These are phyloP conservation scores for Psilanteris sp. DNA, from an alignment of 1,140 invertebrate species.

Conservation along the genomic window DNA sequence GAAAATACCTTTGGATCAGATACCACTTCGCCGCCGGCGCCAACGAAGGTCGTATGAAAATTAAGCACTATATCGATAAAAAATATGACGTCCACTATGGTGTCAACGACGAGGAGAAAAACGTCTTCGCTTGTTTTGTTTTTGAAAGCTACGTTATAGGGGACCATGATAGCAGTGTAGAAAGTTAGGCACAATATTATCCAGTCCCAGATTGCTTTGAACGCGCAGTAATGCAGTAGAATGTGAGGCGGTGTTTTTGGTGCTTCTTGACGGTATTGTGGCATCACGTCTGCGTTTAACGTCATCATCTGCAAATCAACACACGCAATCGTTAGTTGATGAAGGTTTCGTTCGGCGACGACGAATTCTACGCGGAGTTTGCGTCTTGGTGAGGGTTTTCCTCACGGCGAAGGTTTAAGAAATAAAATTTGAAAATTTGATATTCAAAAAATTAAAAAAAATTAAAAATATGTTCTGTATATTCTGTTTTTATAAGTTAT, in stretches of 20 bases:
- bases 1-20: conserved; percentile 93
- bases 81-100: conserved; percentile 99
- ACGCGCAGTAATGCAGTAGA: conserved; percentile 98
- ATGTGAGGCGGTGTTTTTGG: conserved; percentile 99
- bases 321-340: no score
- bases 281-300: conserved; percentile 97
- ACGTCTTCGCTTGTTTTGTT: conserved; percentile 99
- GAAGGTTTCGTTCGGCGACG: not conserved
- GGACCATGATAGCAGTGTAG: conserved; percentile 99
- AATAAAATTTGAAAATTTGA: no score
- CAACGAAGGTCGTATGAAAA: conserved; percentile 99
- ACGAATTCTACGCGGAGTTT: no score
- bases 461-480: no score
- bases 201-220: conserved; percentile 99
- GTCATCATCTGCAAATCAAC: conserved; percentile 92
- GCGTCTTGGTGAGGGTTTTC: no score
- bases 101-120: conserved; percentile 96
- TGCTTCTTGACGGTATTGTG: conserved; percentile 99
- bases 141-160: conserved; percentile 99
- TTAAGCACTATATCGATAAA: conserved; percentile 99
- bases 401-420: no score
- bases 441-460: no score
- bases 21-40: conserved; percentile 98
- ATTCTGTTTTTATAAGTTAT: no score
- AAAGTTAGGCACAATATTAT: conserved; percentile 99